Evolutionary conservation across 1,140 invertebrate species (phyloP).

Genomic region (Cepaea nemoralis): DNA sequence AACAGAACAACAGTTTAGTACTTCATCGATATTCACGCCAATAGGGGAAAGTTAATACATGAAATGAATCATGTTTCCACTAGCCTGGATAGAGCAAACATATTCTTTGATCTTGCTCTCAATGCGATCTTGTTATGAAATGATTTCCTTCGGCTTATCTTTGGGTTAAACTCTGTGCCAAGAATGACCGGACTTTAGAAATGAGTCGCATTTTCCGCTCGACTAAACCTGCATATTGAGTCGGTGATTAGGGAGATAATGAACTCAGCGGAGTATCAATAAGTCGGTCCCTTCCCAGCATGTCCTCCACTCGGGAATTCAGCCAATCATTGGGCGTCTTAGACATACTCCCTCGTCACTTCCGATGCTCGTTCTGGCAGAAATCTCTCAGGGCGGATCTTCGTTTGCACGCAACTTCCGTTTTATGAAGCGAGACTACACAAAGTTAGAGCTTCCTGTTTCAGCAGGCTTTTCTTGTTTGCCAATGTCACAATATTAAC

Average conservation of each 20-base stretch:
- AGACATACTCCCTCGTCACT: slow-evolving; percentile 21
- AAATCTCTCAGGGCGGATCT: slow-evolving; percentile 23
- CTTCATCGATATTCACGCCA: too few relatives aligned
- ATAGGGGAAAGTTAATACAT: too few relatives aligned
- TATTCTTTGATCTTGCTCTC: too few relatives aligned
- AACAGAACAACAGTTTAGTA: too few relatives aligned
- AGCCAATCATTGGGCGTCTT: slow-evolving; percentile 34
- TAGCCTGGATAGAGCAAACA: too few relatives aligned
- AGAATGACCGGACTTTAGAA: slow-evolving; percentile 11
- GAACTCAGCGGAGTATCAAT: slow-evolving; percentile 23
- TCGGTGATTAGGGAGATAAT: slow-evolving; percentile 32
- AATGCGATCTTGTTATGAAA: too few relatives aligned
- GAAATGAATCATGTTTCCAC: too few relatives aligned
- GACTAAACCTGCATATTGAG: slow-evolving; percentile 12
- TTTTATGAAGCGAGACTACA: not conserved
- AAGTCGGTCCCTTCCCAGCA: slow-evolving; percentile 23
- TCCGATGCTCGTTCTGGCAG: slow-evolving; percentile 42
- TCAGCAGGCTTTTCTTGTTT: slow-evolving; percentile 18
- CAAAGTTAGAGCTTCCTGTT: slow-evolving; percentile 35
- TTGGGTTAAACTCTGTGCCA: too few relatives aligned
- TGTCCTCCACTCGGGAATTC: slow-evolving; percentile 10
- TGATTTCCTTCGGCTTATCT: too few relatives aligned
- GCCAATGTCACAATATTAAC: not conserved
- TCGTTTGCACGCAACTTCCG: slow-evolving; percentile 35
- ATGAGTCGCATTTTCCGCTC: slow-evolving; percentile 25